Evolutionary conservation across 2,888 invertebrate species (phyloP).

Genomic region (Tinea trinotella): DNA sequence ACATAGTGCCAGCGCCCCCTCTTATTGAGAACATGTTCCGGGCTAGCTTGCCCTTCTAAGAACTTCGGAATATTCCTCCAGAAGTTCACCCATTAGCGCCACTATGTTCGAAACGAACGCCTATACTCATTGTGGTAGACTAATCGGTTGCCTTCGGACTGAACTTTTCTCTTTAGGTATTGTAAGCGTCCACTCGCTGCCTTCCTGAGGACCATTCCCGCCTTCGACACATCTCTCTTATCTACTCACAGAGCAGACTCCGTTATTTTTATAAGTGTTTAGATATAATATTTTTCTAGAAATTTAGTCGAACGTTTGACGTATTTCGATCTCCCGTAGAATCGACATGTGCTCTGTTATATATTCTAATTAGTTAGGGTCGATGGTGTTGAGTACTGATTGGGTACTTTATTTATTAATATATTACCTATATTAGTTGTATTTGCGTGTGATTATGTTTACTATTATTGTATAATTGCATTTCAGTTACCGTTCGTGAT

Average conservation of each 20-base stretch:
- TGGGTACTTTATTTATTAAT: slow-evolving; percentile 6
- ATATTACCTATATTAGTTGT: slow-evolving; percentile 30
- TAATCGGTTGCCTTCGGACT: slow-evolving; percentile 8
- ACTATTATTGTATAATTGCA: slow-evolving; percentile 64
- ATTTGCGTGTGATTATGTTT: slow-evolving; percentile 67
- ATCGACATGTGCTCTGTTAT: slow-evolving; percentile 47
- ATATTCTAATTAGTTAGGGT: neutral
- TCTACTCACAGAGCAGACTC: slow-evolving; percentile 55
- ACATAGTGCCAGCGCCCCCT: slow-evolving; percentile 91
- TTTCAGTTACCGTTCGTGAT: slow-evolving; percentile 73
- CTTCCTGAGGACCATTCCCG: slow-evolving; percentile 57
- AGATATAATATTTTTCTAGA: slow-evolving; percentile 62
- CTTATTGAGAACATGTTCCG: slow-evolving; percentile 97
- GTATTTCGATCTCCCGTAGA: slow-evolving; percentile 66
- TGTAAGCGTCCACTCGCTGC: slow-evolving; percentile 23
- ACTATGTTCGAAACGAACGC: neutral
- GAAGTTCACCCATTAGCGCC: neutral
- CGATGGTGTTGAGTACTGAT: slow-evolving; percentile 1
- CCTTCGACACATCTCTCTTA: slow-evolving; percentile 53
- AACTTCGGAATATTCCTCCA: slow-evolving; percentile 20
- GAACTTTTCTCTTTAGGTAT: slow-evolving; percentile 12
- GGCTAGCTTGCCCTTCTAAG: slow-evolving; percentile 92
- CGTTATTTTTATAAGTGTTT: slow-evolving; percentile 66
- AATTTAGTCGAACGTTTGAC: slow-evolving; percentile 47
- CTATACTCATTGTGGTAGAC: neutral